Conservation (phyloP, 1,140 invertebrate genomes). For the Dreissena rostriformis region DNA sequence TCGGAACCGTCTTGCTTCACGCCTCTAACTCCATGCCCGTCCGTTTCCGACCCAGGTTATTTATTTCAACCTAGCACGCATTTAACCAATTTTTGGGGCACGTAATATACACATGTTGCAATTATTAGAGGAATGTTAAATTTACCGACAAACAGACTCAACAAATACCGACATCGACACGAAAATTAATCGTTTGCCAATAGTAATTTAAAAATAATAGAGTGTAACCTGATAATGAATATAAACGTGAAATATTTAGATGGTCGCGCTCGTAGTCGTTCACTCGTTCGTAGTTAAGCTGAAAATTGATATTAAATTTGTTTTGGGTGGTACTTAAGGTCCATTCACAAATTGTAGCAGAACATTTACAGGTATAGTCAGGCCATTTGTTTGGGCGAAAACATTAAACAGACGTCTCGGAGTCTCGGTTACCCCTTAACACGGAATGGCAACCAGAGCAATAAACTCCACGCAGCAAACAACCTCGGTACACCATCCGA, state of each 20-base stretch:
- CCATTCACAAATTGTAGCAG: slow-evolving; percentile 32
- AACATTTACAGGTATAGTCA: slow-evolving; percentile 10
- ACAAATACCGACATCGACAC: no score
- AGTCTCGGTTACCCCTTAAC: not conserved
- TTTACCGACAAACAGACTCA: no score
- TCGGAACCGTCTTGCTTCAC: slow-evolving; percentile 23
- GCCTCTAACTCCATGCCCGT: slow-evolving; percentile 33
- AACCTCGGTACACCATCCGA: not conserved
- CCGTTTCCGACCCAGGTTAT: slow-evolving; percentile 21
- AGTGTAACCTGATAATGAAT: slow-evolving; percentile 36
- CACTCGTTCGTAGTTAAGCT: slow-evolving; percentile 20
- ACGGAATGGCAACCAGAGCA: no score
- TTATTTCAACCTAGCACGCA: slow-evolving; percentile 43
- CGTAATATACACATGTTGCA: no score
- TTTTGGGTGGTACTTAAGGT: slow-evolving; percentile 35
- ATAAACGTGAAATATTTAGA: slow-evolving; percentile 8
- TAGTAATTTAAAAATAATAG: not conserved
- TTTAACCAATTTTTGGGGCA: not conserved
- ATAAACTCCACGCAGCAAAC: no score
- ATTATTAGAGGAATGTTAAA: no score
- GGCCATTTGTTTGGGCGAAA: slow-evolving; percentile 33
- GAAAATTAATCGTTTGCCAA: no score
- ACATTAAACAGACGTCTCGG: slow-evolving; percentile 21
- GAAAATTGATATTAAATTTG: slow-evolving; percentile 51
- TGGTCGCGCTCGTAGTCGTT: slow-evolving; percentile 21